phyloP scores from a whole-genome alignment of 2,797 vertebrate genomes.

The Emys orbicularis region DNA sequence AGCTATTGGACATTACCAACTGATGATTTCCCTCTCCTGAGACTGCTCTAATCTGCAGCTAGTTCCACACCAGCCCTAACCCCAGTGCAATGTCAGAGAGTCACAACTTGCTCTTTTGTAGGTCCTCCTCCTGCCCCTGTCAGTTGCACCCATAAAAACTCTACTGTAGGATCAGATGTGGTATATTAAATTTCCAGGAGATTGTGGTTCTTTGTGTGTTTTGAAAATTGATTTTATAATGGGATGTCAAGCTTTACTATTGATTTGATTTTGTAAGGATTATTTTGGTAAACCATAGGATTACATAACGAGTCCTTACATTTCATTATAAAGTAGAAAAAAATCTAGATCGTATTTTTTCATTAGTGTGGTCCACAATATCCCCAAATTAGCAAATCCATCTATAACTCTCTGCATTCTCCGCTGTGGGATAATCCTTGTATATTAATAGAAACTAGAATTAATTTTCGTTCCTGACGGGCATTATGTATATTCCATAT shows the following conservation, averaged over 20 bases:
- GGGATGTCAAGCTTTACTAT: neutral
- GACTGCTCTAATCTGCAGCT: neutral
- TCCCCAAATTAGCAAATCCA: neutral
- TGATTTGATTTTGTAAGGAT: neutral
- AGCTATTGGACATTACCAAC: neutral
- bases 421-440: neutral
- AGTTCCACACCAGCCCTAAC: neutral
- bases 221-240: neutral
- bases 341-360: neutral
- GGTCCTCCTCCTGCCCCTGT: neutral
- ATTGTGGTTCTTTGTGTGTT: neutral
- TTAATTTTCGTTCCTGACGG: neutral
- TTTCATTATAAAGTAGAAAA: neutral
- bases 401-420: neutral
- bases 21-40: neutral
- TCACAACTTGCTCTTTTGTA: neutral
- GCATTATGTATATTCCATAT: neutral
- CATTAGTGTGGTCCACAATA: neutral
- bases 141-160: neutral
- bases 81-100: neutral
- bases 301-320: neutral
- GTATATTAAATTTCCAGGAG: neutral
- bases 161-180: neutral
- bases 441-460: neutral
- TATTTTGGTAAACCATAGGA: neutral